Evolutionary conservation across 2,113 vertebrate genomes (phyloP), one percentile per base, ranked within the genome.

Genomic region (Siphamia tubifer): DNA sequence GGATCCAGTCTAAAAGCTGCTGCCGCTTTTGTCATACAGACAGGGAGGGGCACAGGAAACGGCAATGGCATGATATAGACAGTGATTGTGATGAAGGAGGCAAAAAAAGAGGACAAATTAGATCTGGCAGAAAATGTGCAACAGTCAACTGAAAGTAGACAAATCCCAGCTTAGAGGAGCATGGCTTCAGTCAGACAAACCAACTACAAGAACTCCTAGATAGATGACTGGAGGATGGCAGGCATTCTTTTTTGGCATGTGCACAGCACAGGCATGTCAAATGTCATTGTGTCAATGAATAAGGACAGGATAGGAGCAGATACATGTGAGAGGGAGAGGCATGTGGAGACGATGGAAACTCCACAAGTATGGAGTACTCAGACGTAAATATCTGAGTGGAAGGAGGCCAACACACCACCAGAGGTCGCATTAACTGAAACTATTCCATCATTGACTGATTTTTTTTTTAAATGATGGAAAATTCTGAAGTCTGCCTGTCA

Each of bases 51-150:
- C 24, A 30, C 12, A 21, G 31, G 8, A 44, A 72, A 71, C 23
- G 19, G 39, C 68, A 60, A 48, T 42, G 55, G 36, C 12, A 17
- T 3, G 2, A 36, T 9, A 54, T n/a, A n/a, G 68, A 55, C 11
- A 64, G 54, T 17, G 44, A 36, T 43, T 34, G 6, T 43, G 55
- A 61, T 68, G 35, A 48, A 68, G 49, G 43, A 66, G 51, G 82
- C 36, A 36, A 45, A 42, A 45, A 42, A 52, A 25, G 31, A 38
- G 47, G 74, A 82, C 71, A 71, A 85, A 86, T 75, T 60, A 30
- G 6, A 74, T 56, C 51, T 72, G 73, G 74, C 77, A 61, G 69
- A 36, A 57, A 78, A 68, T 68, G 68, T 65, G 49, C 48, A 83
- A 66, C 44, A 17, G 47, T 69, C 56, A 48, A 55, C 58, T 60